Evolutionary conservation across 2,797 vertebrate genomes (phyloP).

Genomic region (Falco columbarius): DNA sequence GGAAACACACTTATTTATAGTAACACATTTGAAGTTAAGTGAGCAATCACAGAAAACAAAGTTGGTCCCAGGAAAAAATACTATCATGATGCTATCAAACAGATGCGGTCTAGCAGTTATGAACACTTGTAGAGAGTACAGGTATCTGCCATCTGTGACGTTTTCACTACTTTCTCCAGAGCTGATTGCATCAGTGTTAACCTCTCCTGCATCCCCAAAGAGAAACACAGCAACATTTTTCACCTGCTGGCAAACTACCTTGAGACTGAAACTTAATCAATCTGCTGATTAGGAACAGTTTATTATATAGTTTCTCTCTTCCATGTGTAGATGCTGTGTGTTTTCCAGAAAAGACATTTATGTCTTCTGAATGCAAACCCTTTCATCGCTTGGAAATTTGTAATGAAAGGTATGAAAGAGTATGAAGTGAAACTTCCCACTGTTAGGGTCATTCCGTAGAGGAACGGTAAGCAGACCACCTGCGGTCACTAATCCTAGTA

Average conservation of each 20-base stretch:
- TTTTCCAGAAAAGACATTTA: neutral
- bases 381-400: neutral
- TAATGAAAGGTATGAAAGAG: neutral
- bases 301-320: neutral
- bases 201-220: neutral
- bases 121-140: neutral
- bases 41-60: neutral
- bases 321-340: neutral
- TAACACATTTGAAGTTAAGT: neutral
- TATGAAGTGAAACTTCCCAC: neutral
- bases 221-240: neutral
- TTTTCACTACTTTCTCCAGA: neutral
- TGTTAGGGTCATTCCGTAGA: neutral
- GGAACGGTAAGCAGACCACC: neutral
- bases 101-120: neutral
- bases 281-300: neutral
- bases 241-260: neutral
- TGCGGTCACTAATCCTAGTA: neutral
- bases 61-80: neutral
- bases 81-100: neutral
- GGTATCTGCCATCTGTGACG: neutral
- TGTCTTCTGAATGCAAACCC: neutral
- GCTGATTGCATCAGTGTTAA: neutral
- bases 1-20: slow-evolving; percentile 23
- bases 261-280: neutral